phyloP scores from a whole-genome alignment of 2,113 vertebrate genomes.

The human region GRCh38 chr2:16289501-16290000 shows the following conservation, averaged over 20 bases:
- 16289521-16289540: neutral
- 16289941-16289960: neutral
- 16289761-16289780: neutral
- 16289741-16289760: neutral
- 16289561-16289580: neutral
- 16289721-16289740: neutral
- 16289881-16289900: neutral
- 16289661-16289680: neutral
- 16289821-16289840: neutral
- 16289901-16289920: constrained; percentile 20
- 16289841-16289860: neutral
- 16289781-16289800: neutral
- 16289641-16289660: neutral
- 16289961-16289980: neutral
- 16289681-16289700: neutral
- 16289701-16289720: neutral
- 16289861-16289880: constrained; percentile 36
- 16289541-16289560: neutral
- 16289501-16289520: neutral
- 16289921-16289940: neutral
- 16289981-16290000: neutral
- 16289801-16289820: neutral
- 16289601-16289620: neutral
- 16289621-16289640: neutral
- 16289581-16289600: neutral